These are phyloP conservation scores for Rhynchophorus ferrugineus DNA, from an alignment of 1,140 invertebrate species.

Conservation along the genomic window DNA sequence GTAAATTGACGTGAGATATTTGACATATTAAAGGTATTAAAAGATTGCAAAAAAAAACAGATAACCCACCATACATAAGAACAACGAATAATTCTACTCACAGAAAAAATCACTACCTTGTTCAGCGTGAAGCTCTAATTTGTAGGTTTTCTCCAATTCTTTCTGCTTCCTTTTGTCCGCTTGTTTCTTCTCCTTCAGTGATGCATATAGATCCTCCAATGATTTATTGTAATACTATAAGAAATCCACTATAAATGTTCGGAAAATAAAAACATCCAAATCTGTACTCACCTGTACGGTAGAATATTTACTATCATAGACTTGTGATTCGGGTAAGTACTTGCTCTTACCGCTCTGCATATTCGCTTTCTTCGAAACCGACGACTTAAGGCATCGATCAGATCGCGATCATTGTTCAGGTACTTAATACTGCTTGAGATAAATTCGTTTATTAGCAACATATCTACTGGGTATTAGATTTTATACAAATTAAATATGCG, in stretches of 20 bases:
- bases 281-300: conserved; percentile 22
- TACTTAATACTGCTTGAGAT: not conserved
- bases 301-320: conserved; percentile 22
- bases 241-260: not conserved
- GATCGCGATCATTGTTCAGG: not conserved
- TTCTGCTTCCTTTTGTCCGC: conserved; percentile 62
- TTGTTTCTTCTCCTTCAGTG: conserved; percentile 45
- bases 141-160: conserved; percentile 56
- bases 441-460: not conserved
- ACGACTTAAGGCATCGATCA: not conserved
- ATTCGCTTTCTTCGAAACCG: no score
- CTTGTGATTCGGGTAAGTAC: conserved; percentile 18
- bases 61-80: no score
- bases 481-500: not conserved
- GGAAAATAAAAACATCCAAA: not conserved
- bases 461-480: not conserved
- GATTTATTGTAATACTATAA: conserved; percentile 26
- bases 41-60: no score
- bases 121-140: conserved; percentile 48
- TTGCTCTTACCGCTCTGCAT: conserved; percentile 22
- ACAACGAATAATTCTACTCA: not conserved
- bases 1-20: not conserved
- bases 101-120: conserved; percentile 34
- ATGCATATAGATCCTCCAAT: conserved; percentile 24
- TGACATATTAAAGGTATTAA: not conserved